phyloP scores from a whole-genome alignment of 2,888 invertebrate species.

The Scelioninae gen. 2 region DNA sequence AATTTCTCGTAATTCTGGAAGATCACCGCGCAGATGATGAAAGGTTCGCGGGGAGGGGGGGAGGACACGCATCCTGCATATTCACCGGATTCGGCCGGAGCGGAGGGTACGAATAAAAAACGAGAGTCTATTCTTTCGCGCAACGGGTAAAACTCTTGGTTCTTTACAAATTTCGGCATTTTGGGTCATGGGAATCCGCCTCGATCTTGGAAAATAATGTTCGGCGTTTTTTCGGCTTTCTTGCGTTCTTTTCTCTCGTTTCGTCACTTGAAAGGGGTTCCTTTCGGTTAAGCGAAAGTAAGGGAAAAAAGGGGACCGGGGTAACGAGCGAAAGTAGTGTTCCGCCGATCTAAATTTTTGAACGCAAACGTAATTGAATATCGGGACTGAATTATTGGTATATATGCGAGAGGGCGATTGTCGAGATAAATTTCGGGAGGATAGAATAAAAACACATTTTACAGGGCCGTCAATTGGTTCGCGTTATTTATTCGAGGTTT shows the following conservation, averaged over 20 bases:
- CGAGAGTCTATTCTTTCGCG: conserved; percentile 63
- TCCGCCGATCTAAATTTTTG: conserved; percentile 34
- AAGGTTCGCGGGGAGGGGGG: conserved; percentile 43
- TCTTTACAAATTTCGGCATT: conserved; percentile 72
- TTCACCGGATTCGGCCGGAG: conserved; percentile 70
- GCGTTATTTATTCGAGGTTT: conserved; percentile 37
- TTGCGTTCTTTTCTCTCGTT: conserved; percentile 59
- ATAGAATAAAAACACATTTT: conserved; percentile 14
- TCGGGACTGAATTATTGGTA: conserved; percentile 27
- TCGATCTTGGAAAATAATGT: conserved; percentile 72
- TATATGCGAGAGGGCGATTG: background rate
- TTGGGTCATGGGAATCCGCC: conserved; percentile 74
- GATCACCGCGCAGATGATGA: conserved; percentile 64
- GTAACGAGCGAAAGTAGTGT: conserved; percentile 13
- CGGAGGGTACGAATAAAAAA: conserved; percentile 64
- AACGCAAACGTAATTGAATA: conserved; percentile 36
- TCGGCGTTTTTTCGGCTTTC: conserved; percentile 60
- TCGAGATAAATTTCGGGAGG: conserved; percentile 6
- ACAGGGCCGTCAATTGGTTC: conserved; percentile 41
- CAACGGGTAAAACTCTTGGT: conserved; percentile 69
- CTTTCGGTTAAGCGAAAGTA: conserved; percentile 38
- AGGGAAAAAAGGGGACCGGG: background rate
- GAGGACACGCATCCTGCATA: conserved; percentile 72
- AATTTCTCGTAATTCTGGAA: conserved; percentile 73
- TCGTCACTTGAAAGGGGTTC: conserved; percentile 60